A percentile compares a stretch with the other conserved stretches of the same genome.
phyloP scores from a whole-genome alignment of 2,113 vertebrate genomes.

The Hippocampus abdominalis region DNA sequence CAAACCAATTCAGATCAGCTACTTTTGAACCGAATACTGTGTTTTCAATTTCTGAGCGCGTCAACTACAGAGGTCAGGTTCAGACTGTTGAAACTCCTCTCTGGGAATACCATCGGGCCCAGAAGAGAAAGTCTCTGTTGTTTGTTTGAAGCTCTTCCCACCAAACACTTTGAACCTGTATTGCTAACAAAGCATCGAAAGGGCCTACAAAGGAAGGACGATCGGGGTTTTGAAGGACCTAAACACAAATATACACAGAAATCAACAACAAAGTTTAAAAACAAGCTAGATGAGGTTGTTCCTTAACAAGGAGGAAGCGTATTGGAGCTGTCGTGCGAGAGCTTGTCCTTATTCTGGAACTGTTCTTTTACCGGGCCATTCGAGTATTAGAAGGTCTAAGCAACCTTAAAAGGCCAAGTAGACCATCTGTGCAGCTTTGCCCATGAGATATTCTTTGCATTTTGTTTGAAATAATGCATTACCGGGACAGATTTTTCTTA shows the following conservation, averaged over 20 bases:
- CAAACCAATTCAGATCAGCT: background rate
- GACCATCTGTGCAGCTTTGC: background rate
- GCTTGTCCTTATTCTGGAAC: background rate
- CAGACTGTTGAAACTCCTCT: background rate
- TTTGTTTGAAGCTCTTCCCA: conserved; percentile 44
- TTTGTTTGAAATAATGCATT: background rate
- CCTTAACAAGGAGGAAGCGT: background rate
- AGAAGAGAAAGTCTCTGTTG: conserved; percentile 16
- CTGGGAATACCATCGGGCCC: background rate
- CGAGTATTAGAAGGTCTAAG: no score
- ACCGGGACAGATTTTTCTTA: background rate
- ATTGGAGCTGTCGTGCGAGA: background rate
- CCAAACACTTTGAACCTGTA: conserved; percentile 42
- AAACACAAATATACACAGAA: conserved; percentile 16
- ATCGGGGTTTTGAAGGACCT: background rate
- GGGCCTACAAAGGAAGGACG: conserved; percentile 10
- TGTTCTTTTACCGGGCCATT: background rate
- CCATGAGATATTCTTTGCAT: background rate
- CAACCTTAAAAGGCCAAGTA: no score
- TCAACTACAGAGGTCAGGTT: background rate
- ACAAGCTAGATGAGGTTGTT: background rate
- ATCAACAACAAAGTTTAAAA: background rate
- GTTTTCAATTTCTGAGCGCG: background rate
- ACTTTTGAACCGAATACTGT: background rate
- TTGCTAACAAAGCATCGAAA: conserved; percentile 39